Evolutionary conservation across 2,113 vertebrate species (phyloP).

Genomic region (Poeciliopsis occidentalis): DNA sequence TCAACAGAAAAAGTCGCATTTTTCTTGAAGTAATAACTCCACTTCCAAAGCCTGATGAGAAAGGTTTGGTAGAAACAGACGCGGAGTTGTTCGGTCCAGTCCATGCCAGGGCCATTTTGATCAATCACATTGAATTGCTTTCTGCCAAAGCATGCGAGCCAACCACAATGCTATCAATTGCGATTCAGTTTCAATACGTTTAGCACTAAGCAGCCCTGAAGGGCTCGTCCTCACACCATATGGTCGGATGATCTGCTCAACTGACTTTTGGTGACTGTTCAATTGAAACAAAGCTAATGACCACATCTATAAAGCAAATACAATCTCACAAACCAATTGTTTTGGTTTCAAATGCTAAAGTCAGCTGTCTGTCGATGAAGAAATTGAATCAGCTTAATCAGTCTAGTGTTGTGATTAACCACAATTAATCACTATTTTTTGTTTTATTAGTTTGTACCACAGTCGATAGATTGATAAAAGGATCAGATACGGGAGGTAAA

Average conservation of each 20-base stretch:
- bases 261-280: conserved; percentile 58
- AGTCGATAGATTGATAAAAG: too few species aligned
- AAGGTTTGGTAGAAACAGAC: too few species aligned
- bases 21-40: conserved; percentile 55
- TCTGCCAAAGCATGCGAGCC: conserved; percentile 10
- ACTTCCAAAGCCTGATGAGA: conserved; percentile 7
- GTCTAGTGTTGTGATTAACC: too few species aligned
- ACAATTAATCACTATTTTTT: too few species aligned
- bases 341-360: too few species aligned
- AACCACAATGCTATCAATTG: conserved; percentile 33
- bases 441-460: too few species aligned
- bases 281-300: conserved; percentile 27
- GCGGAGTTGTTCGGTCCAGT: too few species aligned
- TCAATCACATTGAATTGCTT: too few species aligned
- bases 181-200: conserved; percentile 52
- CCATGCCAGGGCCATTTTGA: too few species aligned
- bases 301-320: conserved; percentile 3
- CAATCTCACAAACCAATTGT: background rate
- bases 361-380: too few species aligned
- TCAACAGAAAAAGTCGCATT: conserved; percentile 58
- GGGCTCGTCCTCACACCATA: conserved; percentile 51
- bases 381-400: too few species aligned
- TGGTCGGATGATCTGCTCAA: conserved; percentile 66
- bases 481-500: too few species aligned
- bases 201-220: conserved; percentile 49